Percentiles rank a stretch among this genome's conserved stretches.
Evolutionary conservation across 2,888 invertebrate species (phyloP).

Genomic region (Polyommatus icarus): DNA sequence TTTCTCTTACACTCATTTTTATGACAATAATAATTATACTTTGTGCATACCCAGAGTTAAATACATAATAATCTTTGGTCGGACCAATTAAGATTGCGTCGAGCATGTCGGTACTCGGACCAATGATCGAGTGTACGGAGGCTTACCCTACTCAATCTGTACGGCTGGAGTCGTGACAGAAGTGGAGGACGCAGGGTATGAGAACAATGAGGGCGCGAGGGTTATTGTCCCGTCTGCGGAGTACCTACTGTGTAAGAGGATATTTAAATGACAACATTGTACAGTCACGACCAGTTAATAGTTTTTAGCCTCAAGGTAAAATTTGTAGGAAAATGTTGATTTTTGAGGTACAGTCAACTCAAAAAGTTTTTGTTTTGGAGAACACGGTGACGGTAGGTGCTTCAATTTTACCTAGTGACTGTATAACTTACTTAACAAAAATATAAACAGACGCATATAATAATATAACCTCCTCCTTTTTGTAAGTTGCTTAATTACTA

Average conservation of each 20-base stretch:
- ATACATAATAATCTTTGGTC: neutral
- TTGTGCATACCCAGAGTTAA: too few relatives aligned
- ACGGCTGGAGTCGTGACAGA: slow-evolving; percentile 3
- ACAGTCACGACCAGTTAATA: neutral
- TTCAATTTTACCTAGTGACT: too few relatives aligned
- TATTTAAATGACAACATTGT: slow-evolving; percentile 13
- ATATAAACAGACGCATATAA: too few relatives aligned
- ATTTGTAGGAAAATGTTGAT: too few relatives aligned
- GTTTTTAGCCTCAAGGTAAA: neutral
- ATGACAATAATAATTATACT: too few relatives aligned
- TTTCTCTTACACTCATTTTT: too few relatives aligned
- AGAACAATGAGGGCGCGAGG: neutral
- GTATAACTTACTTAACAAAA: too few relatives aligned
- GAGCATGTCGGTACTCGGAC: neutral
- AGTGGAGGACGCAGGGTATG: slow-evolving; percentile 13
- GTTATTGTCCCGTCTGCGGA: slow-evolving; percentile 16
- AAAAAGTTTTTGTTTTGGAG: neutral
- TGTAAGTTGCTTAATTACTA: too few relatives aligned
- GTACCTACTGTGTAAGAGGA: neutral
- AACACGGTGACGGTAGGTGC: neutral
- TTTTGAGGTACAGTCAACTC: neutral
- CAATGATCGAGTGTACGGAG: neutral
- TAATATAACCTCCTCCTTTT: too few relatives aligned
- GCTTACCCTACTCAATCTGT: slow-evolving; percentile 7
- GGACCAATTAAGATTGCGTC: neutral